Evolutionary conservation across 2,113 vertebrate species (phyloP), one percentile per base, ranked within the genome.

Genomic region (Charina bottae): DNA sequence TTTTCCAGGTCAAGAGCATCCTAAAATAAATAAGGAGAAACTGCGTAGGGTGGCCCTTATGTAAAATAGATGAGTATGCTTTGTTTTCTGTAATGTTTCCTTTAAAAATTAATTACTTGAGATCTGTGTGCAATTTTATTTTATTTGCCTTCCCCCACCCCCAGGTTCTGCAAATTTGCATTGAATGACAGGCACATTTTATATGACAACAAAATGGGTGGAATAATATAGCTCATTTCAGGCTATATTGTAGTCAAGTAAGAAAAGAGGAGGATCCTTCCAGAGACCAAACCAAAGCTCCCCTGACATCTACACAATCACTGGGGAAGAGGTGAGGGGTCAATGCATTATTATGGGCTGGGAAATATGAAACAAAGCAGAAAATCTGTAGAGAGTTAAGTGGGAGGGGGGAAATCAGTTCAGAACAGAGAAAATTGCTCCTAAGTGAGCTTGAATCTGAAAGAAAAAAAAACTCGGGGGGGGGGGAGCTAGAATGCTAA

Each of bases 31-130:
- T 94, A 94, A 95, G 62, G 1, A 11, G 46, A 21, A 88, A 9
- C 55, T 92, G 92, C 88, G 93, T 93, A 78, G 58, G 55, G 94
- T 95, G 85, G 90, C 88, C 68, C 64, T 93, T 33, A 91, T 90
- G 85, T 95, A 95, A 89, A 95, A 94, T 94, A 0, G 46, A 93
- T 88, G 93, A 91, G 95, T 93, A 95, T 96, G 95, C 89, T 92
- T 95, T 68, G 24, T 89, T 94, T 89, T 33, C 92, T 95, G 92
- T 53, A 92, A 85, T 55, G 46, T 95, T 95, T 96, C 88, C 89
- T 94, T 90, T 58, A 60, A 90, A 95, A 95, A 96, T 96, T 96
- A 97, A 96, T 96, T 96, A 96, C 93, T 93, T 94, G 94, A 83
- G 90, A 94, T 97, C 94, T 94, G 91, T 84, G 54, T 42, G 92